Evolutionary conservation across 1,140 invertebrate species (phyloP).

Genomic region (Batillaria attramentaria): DNA sequence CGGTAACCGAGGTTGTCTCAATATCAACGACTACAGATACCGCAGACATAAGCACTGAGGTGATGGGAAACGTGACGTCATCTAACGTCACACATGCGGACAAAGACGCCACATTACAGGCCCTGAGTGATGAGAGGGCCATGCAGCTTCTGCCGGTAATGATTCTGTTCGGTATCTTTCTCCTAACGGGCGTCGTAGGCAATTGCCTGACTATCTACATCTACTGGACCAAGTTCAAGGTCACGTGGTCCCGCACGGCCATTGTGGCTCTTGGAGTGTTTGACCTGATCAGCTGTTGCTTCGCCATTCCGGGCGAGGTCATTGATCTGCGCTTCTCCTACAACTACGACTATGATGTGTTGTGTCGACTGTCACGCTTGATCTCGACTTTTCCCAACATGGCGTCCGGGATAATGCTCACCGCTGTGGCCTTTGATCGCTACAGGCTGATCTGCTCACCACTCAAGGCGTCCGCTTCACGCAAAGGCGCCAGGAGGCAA

Average conservation of each 20-base stretch:
- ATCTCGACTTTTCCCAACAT: slow-evolving; percentile 47
- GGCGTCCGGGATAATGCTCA: slow-evolving; percentile 55
- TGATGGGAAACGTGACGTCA: background rate
- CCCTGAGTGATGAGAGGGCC: slow-evolving; percentile 44
- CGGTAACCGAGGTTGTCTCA: background rate
- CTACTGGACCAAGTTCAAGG: slow-evolving; percentile 50
- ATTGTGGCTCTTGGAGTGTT: slow-evolving; percentile 56
- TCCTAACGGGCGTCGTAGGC: slow-evolving; percentile 53
- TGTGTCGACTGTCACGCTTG: slow-evolving; percentile 57
- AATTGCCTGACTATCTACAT: slow-evolving; percentile 56
- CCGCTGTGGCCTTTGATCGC: slow-evolving; percentile 57
- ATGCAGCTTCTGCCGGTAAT: slow-evolving; percentile 44
- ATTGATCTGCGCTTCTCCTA: slow-evolving; percentile 54
- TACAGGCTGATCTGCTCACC: slow-evolving; percentile 53
- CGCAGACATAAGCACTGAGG: background rate
- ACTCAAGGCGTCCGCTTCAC: slow-evolving; percentile 38
- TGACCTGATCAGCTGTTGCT: slow-evolving; percentile 54
- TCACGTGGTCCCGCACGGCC: slow-evolving; percentile 53
- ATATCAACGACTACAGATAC: background rate
- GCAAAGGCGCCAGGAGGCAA: slow-evolving; percentile 9
- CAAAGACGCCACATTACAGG: slow-evolving; percentile 26
- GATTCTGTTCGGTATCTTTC: slow-evolving; percentile 41
- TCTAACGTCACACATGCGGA: background rate
- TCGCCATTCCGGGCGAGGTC: slow-evolving; percentile 62
- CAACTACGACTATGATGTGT: slow-evolving; percentile 39